Conservation (phyloP, 2,797 vertebrate genomes). For the Urosaurus nigricauda region DNA sequence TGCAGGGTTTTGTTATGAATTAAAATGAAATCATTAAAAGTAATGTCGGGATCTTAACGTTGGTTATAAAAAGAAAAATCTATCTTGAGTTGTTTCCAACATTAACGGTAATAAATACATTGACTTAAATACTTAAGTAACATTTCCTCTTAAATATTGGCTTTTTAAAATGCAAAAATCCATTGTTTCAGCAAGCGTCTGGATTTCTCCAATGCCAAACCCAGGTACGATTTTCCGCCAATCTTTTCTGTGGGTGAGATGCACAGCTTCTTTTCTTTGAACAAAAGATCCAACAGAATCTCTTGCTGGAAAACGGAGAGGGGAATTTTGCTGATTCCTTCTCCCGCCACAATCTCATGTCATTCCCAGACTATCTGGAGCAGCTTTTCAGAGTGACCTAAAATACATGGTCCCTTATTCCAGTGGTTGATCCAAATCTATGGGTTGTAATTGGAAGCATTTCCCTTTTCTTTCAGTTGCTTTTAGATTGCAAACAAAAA, state of each 20-base stretch:
- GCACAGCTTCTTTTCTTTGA: background rate
- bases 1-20: background rate
- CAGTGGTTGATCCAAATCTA: background rate
- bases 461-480: background rate
- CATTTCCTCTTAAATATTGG: background rate
- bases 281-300: background rate
- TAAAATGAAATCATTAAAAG: background rate
- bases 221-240: background rate
- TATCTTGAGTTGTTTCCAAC: background rate
- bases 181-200: background rate
- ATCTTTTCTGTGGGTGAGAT: too few species aligned
- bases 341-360: background rate
- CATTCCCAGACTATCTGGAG: background rate
- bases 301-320: background rate
- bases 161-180: conserved; percentile 6
- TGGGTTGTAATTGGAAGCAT: background rate
- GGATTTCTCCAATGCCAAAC: background rate
- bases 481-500: background rate
- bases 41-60: background rate
- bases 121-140: background rate
- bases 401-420: background rate
- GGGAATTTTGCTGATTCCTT: background rate
- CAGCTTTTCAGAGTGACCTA: background rate
- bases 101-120: background rate
- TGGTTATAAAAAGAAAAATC: conserved; percentile 2